Evolutionary conservation across 1,140 invertebrate genomes (phyloP).

Genomic region (Lasioglossum albipes): DNA sequence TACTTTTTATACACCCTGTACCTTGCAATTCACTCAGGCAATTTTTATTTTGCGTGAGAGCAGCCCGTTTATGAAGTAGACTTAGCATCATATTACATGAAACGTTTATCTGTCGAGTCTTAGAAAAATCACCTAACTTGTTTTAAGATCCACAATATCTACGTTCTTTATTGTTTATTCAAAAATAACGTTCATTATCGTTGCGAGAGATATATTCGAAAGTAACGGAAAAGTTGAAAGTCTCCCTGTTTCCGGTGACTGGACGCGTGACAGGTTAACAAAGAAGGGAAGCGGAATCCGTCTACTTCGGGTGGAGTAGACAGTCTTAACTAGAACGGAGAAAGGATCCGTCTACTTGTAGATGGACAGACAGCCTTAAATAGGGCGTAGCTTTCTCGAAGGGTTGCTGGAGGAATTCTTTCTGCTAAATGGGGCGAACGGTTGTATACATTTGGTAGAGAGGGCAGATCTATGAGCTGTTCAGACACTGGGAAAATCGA

Average conservation of each 20-base stretch:
- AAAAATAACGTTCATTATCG: no score
- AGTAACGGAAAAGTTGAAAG: not conserved
- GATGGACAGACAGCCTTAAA: not conserved
- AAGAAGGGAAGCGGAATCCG: not conserved
- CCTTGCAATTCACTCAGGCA: no score
- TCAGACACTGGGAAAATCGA: not conserved
- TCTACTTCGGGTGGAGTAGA: not conserved
- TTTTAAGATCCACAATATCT: no score
- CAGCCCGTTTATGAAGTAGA: no score
- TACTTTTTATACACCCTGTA: no score
- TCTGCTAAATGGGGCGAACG: not conserved
- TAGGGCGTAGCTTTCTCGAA: not conserved
- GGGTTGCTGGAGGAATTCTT: not conserved
- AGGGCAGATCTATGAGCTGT: not conserved
- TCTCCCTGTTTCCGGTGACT: not conserved
- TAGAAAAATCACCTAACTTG: no score
- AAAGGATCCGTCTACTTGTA: not conserved
- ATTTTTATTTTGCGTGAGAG: no score
- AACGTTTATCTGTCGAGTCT: no score
- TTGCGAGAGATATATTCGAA: no score
- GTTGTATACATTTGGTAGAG: not conserved
- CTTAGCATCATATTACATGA: no score
- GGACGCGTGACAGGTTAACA: not conserved
- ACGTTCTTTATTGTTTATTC: no score
- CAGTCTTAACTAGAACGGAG: not conserved